Base-by-base conservation (phyloP, 1,140 invertebrate species). In the Trypoxylus dichotomus region DNA sequence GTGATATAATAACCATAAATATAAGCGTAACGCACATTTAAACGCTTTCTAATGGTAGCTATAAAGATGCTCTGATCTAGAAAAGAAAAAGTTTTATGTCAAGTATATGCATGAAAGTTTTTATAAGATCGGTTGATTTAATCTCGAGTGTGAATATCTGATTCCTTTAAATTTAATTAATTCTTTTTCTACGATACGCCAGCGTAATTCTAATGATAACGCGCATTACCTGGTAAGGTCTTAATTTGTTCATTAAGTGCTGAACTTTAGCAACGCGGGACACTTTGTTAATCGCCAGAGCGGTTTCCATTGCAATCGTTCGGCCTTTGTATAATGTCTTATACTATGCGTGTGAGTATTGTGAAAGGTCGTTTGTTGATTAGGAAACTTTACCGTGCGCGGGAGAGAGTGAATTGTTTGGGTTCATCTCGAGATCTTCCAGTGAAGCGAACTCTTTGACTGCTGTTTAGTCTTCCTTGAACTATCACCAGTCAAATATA, bases 341-440 rank as follows among this genome's bases (percentile, higher is more conserved):
- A 71, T 37, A 11, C 29, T 71, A 76, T 76, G 76, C 76, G 76
- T 76, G 76, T 76, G 76, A 76, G 76, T 76, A 63, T 76, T 76
- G 76, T 76, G 76, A 76, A 76, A 76, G 76, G 76, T 76, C 63
- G 76, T 41, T 41, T 29, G 76, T 76, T 42, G 76, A 76, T 76
- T 76, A 63, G 76, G 76, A 76, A 76, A 76, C 63, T 27, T 27
- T 29, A 68, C 27, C 21, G 60, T 27, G 60, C 60, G 60, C 60
- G 58, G 63, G 76, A 76, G 76, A 71, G 76, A 76, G 63, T 76
- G 58, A 71, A 71, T 71, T 76, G 76, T 76, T 76, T 76, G 60
- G 76, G 76, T 71, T 76, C 76, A 76, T 76, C 76, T 76, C 76
- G 76, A 76, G 76, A 76, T 76, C 60, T 76, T 76, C 76, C 29